phyloP scores from a whole-genome alignment of 2,113 vertebrate species.

The Ptychochromis oligacanthus region DNA sequence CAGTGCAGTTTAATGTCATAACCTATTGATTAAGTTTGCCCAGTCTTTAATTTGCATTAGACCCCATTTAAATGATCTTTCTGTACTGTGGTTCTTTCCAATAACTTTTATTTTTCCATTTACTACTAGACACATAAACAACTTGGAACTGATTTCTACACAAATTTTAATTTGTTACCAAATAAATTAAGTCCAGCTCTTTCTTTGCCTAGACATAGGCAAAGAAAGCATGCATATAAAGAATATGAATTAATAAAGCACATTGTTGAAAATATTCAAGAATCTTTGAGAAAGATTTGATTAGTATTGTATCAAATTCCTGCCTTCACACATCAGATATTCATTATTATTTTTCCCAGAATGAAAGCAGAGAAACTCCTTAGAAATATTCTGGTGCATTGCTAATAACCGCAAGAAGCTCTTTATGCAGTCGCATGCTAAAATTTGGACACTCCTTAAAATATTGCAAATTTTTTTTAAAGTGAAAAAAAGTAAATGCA shows the following conservation, averaged over 20 bases:
- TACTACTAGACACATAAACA: background rate
- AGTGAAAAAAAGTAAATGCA: background rate
- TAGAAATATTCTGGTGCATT: background rate
- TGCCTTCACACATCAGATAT: background rate
- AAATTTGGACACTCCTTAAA: background rate
- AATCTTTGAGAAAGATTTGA: constrained; percentile 10
- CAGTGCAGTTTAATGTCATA: constrained; percentile 23
- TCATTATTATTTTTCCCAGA: constrained; percentile 15
- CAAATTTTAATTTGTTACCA: background rate
- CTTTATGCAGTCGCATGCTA: background rate
- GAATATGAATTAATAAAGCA: background rate
- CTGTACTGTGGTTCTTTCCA: background rate
- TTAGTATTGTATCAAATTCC: background rate
- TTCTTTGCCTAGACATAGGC: background rate
- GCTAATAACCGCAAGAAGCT: background rate
- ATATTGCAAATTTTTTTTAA: background rate
- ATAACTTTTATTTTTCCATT: background rate
- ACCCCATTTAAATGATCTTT: background rate
- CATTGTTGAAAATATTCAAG: background rate
- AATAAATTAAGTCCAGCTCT: background rate
- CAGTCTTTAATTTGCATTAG: constrained; percentile 30
- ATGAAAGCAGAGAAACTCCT: constrained; percentile 18
- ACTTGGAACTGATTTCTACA: background rate
- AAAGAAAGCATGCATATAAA: background rate
- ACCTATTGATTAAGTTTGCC: constrained; percentile 48